These are phyloP conservation scores for Pituophis catenifer DNA, from an alignment of 2,113 vertebrate species.

Conservation along the genomic window DNA sequence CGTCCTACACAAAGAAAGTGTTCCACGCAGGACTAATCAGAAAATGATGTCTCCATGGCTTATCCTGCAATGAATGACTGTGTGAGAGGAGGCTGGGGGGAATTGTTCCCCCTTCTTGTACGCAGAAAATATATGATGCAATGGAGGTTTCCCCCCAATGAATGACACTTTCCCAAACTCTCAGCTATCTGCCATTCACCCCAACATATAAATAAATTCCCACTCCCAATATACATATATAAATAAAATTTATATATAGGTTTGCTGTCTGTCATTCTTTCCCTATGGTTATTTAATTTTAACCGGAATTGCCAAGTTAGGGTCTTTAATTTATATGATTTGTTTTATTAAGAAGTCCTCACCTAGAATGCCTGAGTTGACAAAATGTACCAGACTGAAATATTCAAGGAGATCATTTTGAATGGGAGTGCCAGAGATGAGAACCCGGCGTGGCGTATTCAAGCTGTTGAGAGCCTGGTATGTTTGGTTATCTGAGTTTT, in stretches of 20 bases:
- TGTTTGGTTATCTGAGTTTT: constrained; percentile 97
- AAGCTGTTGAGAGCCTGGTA: constrained; percentile 91
- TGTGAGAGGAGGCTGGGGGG: background rate
- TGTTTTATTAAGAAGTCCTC: constrained; percentile 40
- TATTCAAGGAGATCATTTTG: constrained; percentile 98
- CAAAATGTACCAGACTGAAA: constrained; percentile 96
- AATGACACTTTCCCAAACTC: background rate
- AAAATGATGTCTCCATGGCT: background rate
- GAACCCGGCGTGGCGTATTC: constrained; percentile 85
- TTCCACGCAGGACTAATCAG: background rate
- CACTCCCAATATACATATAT: background rate
- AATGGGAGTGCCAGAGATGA: constrained; percentile 95
- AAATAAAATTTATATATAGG: background rate
- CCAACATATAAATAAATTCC: background rate
- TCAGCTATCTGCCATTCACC: background rate
- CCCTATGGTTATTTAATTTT: background rate
- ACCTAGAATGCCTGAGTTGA: constrained; percentile 93
- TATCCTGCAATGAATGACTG: background rate
- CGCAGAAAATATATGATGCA: background rate
- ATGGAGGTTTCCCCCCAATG: background rate
- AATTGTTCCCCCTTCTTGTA: background rate
- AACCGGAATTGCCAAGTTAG: background rate
- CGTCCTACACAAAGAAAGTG: background rate
- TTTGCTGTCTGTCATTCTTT: background rate
- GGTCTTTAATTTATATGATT: background rate